These are phyloP conservation scores for Gorsachius magnificus DNA, from an alignment of 2,797 vertebrate genomes.

Conservation along the genomic window DNA sequence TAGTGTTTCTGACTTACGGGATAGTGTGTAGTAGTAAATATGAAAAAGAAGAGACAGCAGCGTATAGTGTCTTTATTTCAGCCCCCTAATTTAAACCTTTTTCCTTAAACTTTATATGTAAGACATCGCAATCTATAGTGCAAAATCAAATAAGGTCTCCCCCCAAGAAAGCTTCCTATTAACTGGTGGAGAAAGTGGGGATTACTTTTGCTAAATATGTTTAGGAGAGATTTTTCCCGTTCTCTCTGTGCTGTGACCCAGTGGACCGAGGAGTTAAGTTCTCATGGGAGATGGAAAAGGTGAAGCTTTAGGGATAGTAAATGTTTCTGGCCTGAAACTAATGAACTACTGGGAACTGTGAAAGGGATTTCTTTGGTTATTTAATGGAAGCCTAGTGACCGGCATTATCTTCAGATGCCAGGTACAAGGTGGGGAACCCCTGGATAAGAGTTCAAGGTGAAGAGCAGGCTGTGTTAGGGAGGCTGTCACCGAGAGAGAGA, in stretches of 20 bases:
- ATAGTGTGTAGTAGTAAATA: background rate
- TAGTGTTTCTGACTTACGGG: background rate
- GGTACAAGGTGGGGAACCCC: background rate
- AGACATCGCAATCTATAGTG: background rate
- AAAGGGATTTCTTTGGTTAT: background rate
- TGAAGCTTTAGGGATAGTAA: background rate
- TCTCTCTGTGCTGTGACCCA: background rate
- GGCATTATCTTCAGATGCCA: background rate
- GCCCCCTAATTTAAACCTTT: background rate
- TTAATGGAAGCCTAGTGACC: background rate
- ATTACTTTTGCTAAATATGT: background rate
- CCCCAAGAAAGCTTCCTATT: background rate
- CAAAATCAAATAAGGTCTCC: background rate
- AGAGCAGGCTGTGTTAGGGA: background rate
- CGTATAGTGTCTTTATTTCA: background rate
- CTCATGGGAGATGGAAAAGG: background rate
- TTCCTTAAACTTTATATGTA: background rate
- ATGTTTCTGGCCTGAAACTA: rapidly evolving
- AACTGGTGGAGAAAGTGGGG: background rate
- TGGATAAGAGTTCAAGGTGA: background rate
- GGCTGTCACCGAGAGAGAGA: background rate
- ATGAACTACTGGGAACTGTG: background rate
- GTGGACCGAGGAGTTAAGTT: background rate
- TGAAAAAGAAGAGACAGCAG: background rate
- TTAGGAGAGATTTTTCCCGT: background rate